Evolutionary conservation across 2,888 invertebrate genomes (phyloP).

Genomic region (Amphiduros pacificus): DNA sequence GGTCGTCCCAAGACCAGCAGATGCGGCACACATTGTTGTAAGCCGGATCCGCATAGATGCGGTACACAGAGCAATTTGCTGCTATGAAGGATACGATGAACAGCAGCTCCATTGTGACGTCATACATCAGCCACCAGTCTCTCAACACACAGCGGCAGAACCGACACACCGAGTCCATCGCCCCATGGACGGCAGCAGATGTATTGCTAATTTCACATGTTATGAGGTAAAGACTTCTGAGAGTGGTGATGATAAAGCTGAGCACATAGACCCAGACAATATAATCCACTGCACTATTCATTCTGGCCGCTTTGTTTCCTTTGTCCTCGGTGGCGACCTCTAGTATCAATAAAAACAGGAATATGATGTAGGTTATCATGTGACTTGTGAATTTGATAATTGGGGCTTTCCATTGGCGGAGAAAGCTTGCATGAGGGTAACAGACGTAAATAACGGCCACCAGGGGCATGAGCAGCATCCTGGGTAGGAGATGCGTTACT

Average conservation of each 20-base stretch:
- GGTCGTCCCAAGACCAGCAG: constrained; percentile 21
- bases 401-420: constrained; percentile 11
- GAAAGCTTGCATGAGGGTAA: constrained; percentile 9
- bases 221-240: not conserved
- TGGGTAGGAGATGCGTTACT: constrained; percentile 14
- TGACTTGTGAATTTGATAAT: constrained; percentile 20
- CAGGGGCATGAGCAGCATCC: constrained; percentile 16
- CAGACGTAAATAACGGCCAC: constrained; percentile 17
- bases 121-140: constrained; percentile 19
- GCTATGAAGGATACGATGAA: constrained; percentile 19
- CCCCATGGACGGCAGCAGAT: no score
- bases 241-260: constrained; percentile 5
- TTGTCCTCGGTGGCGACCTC: no score
- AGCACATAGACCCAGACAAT: constrained; percentile 11
- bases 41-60: not conserved
- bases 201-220: no score
- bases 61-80: not conserved
- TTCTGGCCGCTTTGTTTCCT: constrained; percentile 1
- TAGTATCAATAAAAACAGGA: no score
- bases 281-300: constrained; percentile 11
- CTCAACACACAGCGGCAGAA: constrained; percentile 7
- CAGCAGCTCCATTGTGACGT: constrained; percentile 3
- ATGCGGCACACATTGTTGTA: constrained; percentile 1
- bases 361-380: constrained; percentile 12
- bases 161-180: no score